Conservation (phyloP, 2,888 invertebrate genomes). For the Aspidiotus destructor region DNA sequence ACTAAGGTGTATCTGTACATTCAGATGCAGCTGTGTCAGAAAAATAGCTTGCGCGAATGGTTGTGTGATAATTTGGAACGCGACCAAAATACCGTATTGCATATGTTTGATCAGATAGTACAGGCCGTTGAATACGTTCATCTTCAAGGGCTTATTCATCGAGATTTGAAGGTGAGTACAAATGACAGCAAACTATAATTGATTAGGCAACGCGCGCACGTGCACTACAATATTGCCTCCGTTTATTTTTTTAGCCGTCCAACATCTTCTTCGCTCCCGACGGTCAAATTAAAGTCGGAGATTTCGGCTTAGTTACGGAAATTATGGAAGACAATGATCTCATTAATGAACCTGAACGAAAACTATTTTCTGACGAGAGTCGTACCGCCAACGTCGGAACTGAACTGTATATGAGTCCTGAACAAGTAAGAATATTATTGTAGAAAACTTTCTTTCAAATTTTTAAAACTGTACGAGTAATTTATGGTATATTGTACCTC, state of each 20-base stretch:
- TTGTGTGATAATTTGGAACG: slow-evolving; percentile 50
- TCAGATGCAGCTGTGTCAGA: slow-evolving; percentile 92
- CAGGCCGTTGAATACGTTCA: slow-evolving; percentile 95
- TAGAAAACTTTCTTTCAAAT: too few relatives aligned
- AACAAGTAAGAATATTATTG: slow-evolving; percentile 52
- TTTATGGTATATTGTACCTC: slow-evolving; percentile 1
- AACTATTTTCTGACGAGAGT: slow-evolving; percentile 39
- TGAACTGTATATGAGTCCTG: slow-evolving; percentile 95
- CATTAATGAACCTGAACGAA: slow-evolving; percentile 23
- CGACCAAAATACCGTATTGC: slow-evolving; percentile 46
- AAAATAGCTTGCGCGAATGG: slow-evolving; percentile 87
- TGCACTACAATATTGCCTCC: slow-evolving; percentile 5
- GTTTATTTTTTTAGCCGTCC: slow-evolving; percentile 54
- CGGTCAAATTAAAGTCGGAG: slow-evolving; percentile 87
- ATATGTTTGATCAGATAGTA: slow-evolving; percentile 80
- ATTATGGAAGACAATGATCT: slow-evolving; percentile 51
- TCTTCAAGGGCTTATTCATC: slow-evolving; percentile 80
- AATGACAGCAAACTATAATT: slow-evolving; percentile 33
- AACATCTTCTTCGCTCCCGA: slow-evolving; percentile 89
- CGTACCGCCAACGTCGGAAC: slow-evolving; percentile 67
- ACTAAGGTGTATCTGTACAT: slow-evolving; percentile 74
- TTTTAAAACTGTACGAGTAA: not conserved
- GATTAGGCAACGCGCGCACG: slow-evolving; percentile 37
- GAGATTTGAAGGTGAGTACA: slow-evolving; percentile 75
- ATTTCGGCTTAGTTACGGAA: slow-evolving; percentile 94